These are phyloP conservation scores for Argopecten irradians DNA, from an alignment of 1,140 invertebrate species.

Conservation along the genomic window DNA sequence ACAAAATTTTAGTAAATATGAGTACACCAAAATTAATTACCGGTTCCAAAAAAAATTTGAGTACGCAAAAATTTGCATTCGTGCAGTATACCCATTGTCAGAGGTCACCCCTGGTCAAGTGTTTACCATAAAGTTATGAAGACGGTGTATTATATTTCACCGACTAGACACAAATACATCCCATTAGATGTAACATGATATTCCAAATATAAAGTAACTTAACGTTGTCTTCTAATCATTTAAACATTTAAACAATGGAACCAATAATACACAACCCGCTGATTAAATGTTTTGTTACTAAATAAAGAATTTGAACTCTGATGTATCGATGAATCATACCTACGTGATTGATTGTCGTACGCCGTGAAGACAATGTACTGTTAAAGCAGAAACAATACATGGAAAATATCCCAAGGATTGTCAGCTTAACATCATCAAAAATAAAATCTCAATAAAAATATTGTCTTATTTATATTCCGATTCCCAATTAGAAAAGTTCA, in stretches of 20 bases:
- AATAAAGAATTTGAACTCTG: background rate
- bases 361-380: background rate
- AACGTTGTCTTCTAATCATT: background rate
- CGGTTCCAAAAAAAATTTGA: too few relatives aligned
- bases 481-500: background rate
- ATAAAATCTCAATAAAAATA: background rate
- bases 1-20: too few relatives aligned
- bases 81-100: too few relatives aligned
- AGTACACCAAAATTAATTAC: too few relatives aligned
- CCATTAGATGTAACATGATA: background rate
- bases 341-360: background rate
- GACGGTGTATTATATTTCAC: too few relatives aligned
- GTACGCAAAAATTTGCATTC: too few relatives aligned
- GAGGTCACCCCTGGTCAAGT: too few relatives aligned
- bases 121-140: too few relatives aligned
- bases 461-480: too few relatives aligned
- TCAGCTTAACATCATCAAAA: background rate
- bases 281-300: background rate
- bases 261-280: background rate
- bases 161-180: background rate
- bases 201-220: too few relatives aligned
- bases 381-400: background rate
- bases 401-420: background rate
- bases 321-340: slow-evolving; percentile 7
- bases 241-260: background rate